Percentiles rank a stretch among this genome's conserved stretches.
phyloP scores from a whole-genome alignment of 1,140 invertebrate species.

The Sinella curviseta region DNA sequence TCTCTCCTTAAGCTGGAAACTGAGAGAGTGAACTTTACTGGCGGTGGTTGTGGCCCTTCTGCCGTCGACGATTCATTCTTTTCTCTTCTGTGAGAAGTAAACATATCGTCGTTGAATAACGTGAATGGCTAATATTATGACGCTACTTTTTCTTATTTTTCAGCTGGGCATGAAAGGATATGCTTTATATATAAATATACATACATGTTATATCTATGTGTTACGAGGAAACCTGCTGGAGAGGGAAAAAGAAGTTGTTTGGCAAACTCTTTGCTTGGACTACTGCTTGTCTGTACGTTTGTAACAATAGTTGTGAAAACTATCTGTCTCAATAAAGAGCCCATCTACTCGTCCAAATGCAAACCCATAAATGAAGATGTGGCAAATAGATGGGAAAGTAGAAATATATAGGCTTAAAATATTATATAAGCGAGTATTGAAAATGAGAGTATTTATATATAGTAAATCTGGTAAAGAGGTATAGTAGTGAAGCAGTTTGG shows the following conservation, averaged over 20 bases:
- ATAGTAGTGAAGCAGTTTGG: background rate
- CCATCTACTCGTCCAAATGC: background rate
- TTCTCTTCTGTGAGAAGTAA: background rate
- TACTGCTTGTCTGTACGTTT: background rate
- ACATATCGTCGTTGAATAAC: slow-evolving; percentile 16
- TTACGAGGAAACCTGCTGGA: too few relatives aligned
- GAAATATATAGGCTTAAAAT: background rate
- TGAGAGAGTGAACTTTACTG: background rate
- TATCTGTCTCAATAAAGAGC: slow-evolving; percentile 29
- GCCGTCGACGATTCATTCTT: background rate
- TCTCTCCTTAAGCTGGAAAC: background rate
- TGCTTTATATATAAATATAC: too few relatives aligned
- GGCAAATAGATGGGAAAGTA: background rate
- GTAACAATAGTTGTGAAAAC: slow-evolving; percentile 29
- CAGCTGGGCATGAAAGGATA: background rate
- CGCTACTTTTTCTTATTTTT: background rate
- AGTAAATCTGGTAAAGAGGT: too few relatives aligned
- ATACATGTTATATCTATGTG: too few relatives aligned
- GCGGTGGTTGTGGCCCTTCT: background rate
- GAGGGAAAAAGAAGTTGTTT: background rate
- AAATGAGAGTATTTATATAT: too few relatives aligned
- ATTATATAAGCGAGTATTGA: background rate
- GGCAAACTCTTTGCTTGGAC: slow-evolving; percentile 8
- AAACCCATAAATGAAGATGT: slow-evolving; percentile 22
- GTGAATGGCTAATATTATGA: slow-evolving; percentile 16